Evolutionary conservation across 2,797 vertebrate species (phyloP), one percentile per base, ranked within the genome.

Genomic region (Danionella dracula): DNA sequence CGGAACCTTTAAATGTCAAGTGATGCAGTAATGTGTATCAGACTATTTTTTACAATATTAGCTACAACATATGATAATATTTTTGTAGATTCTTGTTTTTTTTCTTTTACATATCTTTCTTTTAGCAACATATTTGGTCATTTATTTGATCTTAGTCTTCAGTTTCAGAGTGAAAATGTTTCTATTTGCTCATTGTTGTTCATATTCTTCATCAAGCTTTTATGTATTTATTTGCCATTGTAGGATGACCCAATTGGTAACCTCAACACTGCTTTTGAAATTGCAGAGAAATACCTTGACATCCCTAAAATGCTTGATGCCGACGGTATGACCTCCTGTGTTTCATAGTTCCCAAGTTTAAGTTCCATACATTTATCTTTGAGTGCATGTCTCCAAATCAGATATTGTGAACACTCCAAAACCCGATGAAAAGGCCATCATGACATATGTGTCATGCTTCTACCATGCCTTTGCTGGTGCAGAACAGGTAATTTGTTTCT

Each of bases 221-320:
- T 8, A 4, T 27, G 51, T 12, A 4, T 40, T 16, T 45, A 15
- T 37, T 5, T 67, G 17, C 10, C 13, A 46, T 70, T 67, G 1
- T 21, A 95, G 93, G 93, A 94, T 15, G 93, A 96, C 84, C 93
- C 93, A 23, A 85, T 93, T 0, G 90, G 92, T 20, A 96, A 95
- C 81, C 87, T 96, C 77, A 95, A 96, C 87, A 94, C 92, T 0
- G 93, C 93, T 59, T 96, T 96, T 10, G 92, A 96, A 15, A 93
- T 96, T 60, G 93, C 93, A 0, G 93, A 96, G 81, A 96, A 96
- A 76, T 93, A 85, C 79, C 83, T 96, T 79, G 93, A 96, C 79
- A 96, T 95, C 88, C 93, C 93, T 35, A 94, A 92, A 84, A 95
- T 95, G 93, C 73, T 95, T 34, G 92, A 94, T 4, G 93, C 92